Percentiles rank a stretch among this genome's conserved stretches.
phyloP scores from a whole-genome alignment of 2,888 invertebrate genomes.

The Thyatira batis region DNA sequence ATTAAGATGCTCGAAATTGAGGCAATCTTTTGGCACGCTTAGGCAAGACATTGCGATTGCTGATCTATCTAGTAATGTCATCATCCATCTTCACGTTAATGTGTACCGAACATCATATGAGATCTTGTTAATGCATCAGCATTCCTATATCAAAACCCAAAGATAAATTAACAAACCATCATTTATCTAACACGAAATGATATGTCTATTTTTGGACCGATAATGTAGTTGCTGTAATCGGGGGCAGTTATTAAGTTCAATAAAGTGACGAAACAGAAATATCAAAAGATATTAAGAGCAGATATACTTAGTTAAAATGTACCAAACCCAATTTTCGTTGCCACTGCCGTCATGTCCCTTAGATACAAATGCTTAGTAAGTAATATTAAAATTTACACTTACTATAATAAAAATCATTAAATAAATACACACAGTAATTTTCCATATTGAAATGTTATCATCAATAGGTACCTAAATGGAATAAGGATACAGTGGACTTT shows the following conservation, averaged over 20 bases:
- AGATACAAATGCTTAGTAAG: too few species aligned
- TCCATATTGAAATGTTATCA: too few species aligned
- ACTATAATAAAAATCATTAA: too few species aligned
- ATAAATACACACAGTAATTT: too few species aligned
- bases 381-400: too few species aligned
- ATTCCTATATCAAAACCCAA: background rate
- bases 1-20: background rate
- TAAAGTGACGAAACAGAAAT: too few species aligned
- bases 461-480: too few species aligned
- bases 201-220: background rate
- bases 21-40: background rate
- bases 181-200: too few species aligned
- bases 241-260: too few species aligned
- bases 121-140: background rate
- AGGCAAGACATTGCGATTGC: background rate
- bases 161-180: background rate
- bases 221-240: background rate
- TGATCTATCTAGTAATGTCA: slow-evolving; percentile 1
- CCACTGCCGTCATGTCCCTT: too few species aligned
- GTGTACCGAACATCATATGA: background rate
- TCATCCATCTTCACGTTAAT: slow-evolving; percentile 3
- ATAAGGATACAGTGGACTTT: too few species aligned
- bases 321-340: too few species aligned
- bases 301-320: background rate
- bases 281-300: background rate